Base-by-base conservation (phyloP, 2,797 vertebrate genomes). In the Cyclopterus lumpus region DNA sequence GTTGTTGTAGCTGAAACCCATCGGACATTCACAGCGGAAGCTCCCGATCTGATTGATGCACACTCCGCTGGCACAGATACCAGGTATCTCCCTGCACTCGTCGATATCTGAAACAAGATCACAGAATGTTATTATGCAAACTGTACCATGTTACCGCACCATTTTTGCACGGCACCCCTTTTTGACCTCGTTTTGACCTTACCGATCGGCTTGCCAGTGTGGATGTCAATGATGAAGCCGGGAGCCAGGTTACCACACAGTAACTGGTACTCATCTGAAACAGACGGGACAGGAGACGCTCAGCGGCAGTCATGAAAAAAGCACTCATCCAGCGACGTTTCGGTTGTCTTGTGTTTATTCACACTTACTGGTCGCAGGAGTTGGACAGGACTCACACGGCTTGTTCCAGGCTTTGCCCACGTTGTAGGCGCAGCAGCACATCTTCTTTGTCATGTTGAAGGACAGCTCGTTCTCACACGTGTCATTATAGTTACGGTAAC, bases 341-440 rank as follows among this genome's bases (percentile, higher is more conserved):
- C 8, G 22, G 16, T 8, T 24, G 38, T 34, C 2, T 40, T 60
- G n/a, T 64, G 46, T 64, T 42, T 20, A 12, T 15, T 2, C 18
- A n/a, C 34, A 92, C 97, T 97, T 87, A 98, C 96, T 61, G 83
- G 96, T 98, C 42, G 96, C 95, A 0, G 97, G 96, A 0, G 94
- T 95, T 0, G 98, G 97, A 70, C 98, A 99, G 71, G 97, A 92
- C 77, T 98, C 97, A 0, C 97, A 99, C 0, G 97, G 97, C 69
- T 97, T 96, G 88, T 98, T 98, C 97, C 97, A 99, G 88, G 97
- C 97, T 77, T 96, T 98, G 34, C 97, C 97, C 0, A 99, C 96
- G 22, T 97, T 97, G 93, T 98, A 97, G 68, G 98, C 95, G 24
- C 97, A 99, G 93, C 97, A 99, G 89, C 98, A 99, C 95, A 96